phyloP scores from a whole-genome alignment of 2,113 vertebrate genomes.

The Todiramphus chloris region DNA sequence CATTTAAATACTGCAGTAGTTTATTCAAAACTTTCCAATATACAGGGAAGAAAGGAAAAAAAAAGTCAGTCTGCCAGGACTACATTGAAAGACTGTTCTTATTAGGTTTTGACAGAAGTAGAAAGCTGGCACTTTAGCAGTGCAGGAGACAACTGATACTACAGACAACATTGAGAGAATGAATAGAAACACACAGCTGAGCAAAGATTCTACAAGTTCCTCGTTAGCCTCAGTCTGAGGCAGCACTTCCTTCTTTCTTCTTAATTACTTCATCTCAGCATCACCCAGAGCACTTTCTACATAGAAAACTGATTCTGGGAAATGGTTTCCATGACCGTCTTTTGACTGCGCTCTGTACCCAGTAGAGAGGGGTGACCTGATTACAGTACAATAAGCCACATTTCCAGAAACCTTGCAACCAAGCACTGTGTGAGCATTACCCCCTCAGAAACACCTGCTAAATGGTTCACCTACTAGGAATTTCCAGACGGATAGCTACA shows the following conservation, averaged over 20 bases:
- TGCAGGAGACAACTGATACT: neutral
- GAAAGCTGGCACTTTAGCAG: neutral
- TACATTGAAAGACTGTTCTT: neutral
- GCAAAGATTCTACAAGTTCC: neutral
- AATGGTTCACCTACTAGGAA: neutral
- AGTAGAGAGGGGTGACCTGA: rapidly evolving
- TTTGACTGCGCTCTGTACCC: neutral
- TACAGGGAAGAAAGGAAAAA: neutral
- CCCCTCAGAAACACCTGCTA: neutral
- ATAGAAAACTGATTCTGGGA: neutral
- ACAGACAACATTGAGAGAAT: neutral
- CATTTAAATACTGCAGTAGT: neutral
- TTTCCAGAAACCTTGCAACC: neutral
- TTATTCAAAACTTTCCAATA: neutral
- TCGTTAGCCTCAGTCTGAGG: neutral
- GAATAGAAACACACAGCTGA: neutral
- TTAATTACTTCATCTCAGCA: neutral
- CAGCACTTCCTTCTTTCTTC: neutral
- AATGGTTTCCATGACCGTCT: neutral
- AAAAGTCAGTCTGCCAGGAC: neutral
- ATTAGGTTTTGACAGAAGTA: neutral
- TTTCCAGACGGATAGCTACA: neutral
- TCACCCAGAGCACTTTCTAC: neutral
- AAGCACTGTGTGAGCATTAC: neutral
- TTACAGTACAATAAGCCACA: rapidly evolving